Conservation (phyloP, 1,140 invertebrate species). For the Procambarus virginalis region DNA sequence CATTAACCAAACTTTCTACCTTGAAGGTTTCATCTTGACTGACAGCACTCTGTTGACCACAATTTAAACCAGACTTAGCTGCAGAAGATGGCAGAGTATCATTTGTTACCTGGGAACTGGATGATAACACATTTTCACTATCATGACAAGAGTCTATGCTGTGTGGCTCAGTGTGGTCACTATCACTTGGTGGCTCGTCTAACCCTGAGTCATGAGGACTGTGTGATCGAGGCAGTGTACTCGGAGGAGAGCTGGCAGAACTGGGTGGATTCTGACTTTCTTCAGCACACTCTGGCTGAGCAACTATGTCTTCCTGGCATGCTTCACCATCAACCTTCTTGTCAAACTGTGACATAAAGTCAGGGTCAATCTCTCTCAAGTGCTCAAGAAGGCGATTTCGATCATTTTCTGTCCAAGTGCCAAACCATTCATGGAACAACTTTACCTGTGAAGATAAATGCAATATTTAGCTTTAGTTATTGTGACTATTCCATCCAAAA, state of each 20-base stretch:
- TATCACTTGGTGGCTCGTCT: slow-evolving; percentile 51
- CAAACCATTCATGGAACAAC: slow-evolving; percentile 70
- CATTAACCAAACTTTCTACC: neutral
- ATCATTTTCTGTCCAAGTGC: slow-evolving; percentile 61
- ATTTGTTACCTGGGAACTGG: neutral
- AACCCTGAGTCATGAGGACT: slow-evolving; percentile 65
- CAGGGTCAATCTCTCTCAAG: slow-evolving; percentile 54
- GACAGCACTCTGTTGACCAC: neutral
- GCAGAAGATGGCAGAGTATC: neutral
- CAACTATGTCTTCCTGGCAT: neutral
- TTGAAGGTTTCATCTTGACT: neutral
- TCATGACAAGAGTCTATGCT: slow-evolving; percentile 50
- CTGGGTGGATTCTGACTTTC: slow-evolving; percentile 49
- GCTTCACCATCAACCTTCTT: slow-evolving; percentile 13
- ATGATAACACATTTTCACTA: slow-evolving; percentile 23
- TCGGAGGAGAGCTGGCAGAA: slow-evolving; percentile 58
- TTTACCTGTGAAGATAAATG: slow-evolving; percentile 49
- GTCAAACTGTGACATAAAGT: slow-evolving; percentile 57
- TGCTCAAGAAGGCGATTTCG: slow-evolving; percentile 46
- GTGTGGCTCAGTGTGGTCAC: slow-evolving; percentile 45
- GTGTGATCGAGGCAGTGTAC: slow-evolving; percentile 55
- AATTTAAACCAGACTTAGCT: neutral
- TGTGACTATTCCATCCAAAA: neutral
- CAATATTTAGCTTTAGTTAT: neutral
- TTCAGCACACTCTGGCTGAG: slow-evolving; percentile 9